Evolutionary conservation across 2,113 vertebrate species (phyloP).

Genomic region (Calidris pygmaea): DNA sequence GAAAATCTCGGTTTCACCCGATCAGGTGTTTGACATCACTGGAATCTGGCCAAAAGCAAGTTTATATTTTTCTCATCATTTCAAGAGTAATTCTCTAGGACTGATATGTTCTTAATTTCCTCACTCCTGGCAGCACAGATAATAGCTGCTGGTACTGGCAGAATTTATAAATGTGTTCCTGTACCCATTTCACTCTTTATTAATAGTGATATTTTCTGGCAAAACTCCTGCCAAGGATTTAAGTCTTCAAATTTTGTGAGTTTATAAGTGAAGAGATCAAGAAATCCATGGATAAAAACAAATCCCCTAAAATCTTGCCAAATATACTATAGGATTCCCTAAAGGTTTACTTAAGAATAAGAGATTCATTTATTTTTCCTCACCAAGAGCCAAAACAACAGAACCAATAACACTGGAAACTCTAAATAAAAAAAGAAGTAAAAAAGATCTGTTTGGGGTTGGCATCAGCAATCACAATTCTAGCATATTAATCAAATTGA

Average conservation of each 20-base stretch:
- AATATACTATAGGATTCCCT: neutral
- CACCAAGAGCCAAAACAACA: neutral
- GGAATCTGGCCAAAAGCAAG: neutral
- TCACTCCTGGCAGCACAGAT: neutral
- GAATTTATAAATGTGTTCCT: neutral
- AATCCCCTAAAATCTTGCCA: slow-evolving; percentile 22
- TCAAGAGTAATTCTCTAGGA: neutral
- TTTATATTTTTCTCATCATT: neutral
- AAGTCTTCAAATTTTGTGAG: neutral
- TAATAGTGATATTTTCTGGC: neutral
- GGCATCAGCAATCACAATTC: neutral
- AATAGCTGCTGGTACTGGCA: neutral
- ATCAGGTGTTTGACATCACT: neutral
- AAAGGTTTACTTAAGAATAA: neutral
- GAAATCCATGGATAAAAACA: slow-evolving; percentile 16
- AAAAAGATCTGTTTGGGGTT: neutral
- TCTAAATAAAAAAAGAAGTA: neutral
- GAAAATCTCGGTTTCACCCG: neutral
- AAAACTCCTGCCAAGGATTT: neutral
- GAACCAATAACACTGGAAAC: neutral
- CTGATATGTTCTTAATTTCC: neutral
- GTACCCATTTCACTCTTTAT: neutral
- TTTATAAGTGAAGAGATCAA: slow-evolving; percentile 18
- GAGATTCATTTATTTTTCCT: neutral
- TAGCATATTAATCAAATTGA: neutral